Percentiles rank a stretch among this genome's conserved stretches.
Evolutionary conservation across 2,888 invertebrate genomes (phyloP).

Genomic region (Augochlorella aurata): DNA sequence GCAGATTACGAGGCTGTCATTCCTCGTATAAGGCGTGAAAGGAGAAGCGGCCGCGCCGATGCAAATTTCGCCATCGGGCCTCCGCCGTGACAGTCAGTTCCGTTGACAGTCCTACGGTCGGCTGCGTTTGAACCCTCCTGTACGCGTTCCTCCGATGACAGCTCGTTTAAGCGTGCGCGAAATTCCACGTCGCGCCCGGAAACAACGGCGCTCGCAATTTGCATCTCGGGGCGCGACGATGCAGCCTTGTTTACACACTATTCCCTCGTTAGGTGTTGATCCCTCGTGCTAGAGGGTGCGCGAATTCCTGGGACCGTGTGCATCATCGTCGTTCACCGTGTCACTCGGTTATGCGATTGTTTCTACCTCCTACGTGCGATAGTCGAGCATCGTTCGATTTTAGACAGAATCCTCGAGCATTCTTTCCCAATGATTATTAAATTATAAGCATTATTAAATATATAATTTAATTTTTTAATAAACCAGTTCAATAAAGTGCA

Average conservation of each 20-base stretch:
- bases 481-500: no score
- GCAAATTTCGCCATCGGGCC: constrained; percentile 63
- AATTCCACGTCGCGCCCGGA: constrained; percentile 15
- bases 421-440: no score
- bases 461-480: no score
- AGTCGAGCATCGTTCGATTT: no score
- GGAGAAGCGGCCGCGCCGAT: constrained; percentile 67
- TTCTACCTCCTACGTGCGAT: background rate
- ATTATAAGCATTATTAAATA: no score
- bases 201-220: constrained; percentile 26
- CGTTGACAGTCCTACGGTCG: constrained; percentile 54
- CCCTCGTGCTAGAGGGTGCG: background rate
- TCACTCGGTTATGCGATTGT: constrained; percentile 5
- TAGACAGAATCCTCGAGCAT: no score
- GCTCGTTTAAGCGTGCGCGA: constrained; percentile 34
- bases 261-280: constrained; percentile 9
- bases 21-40: constrained; percentile 71
- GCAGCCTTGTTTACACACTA: background rate
- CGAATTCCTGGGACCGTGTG: background rate
- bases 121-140: constrained; percentile 34
- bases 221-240: background rate
- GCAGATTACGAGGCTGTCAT: constrained; percentile 75
- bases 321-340: background rate
- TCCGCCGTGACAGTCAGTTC: constrained; percentile 48
- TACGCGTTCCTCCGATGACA: constrained; percentile 35